Evolutionary conservation across 2,797 vertebrate genomes (phyloP).

Genomic region (Chromis chromis): DNA sequence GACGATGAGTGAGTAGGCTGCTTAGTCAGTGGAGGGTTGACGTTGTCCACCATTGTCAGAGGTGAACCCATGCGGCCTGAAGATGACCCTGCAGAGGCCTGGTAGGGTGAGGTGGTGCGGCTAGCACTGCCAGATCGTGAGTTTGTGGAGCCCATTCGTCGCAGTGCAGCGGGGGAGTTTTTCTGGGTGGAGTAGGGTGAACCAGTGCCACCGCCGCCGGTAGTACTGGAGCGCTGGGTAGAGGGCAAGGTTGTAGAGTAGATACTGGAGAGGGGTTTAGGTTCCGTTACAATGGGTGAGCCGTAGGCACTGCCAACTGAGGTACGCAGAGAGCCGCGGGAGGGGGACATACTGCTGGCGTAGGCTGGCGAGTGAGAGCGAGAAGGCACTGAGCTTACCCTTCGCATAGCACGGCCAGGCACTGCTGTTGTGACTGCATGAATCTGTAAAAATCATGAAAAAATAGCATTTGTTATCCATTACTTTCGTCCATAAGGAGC

Average conservation of each 20-base stretch:
- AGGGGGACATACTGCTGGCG: constrained; percentile 89
- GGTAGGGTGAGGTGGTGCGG: constrained; percentile 86
- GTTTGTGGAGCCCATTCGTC: constrained; percentile 88
- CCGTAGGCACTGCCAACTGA: constrained; percentile 89
- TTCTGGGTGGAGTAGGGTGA: constrained; percentile 89
- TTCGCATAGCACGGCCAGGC: constrained; percentile 89
- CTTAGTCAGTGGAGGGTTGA: constrained; percentile 86
- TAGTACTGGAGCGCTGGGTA: constrained; percentile 79
- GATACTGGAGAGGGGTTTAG: constrained; percentile 86
- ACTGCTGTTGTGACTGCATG: constrained; percentile 73
- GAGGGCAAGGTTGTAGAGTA: constrained; percentile 91
- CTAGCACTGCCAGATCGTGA: constrained; percentile 82
- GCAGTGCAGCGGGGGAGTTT: constrained; percentile 88
- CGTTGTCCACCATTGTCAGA: constrained; percentile 83
- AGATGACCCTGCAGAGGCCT: constrained; percentile 67
- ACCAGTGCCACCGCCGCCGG: constrained; percentile 40
- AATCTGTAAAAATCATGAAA: constrained; percentile 77
- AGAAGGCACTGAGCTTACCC: constrained; percentile 95
- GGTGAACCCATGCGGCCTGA: constrained; percentile 89
- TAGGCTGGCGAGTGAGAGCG: constrained; percentile 95
- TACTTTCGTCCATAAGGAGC: constrained; percentile 3
- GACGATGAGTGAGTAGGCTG: constrained; percentile 87
- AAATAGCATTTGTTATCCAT: constrained; percentile 3
- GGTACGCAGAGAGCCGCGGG: constrained; percentile 91
- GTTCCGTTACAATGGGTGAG: constrained; percentile 89